phyloP scores from a whole-genome alignment of 2,797 vertebrate species.

The Saxicola maurus region DNA sequence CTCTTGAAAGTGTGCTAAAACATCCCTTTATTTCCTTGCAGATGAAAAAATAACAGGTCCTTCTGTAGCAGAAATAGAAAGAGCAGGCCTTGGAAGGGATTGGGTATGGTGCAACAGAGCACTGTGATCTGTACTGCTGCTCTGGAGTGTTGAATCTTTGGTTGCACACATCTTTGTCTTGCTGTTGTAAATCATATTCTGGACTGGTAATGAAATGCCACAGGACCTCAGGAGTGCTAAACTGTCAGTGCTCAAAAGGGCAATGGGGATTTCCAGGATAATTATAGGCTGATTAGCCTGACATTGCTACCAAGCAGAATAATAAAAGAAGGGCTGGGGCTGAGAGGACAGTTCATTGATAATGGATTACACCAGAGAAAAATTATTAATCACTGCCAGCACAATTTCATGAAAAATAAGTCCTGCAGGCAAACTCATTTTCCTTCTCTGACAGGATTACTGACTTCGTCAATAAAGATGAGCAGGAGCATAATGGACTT shows the following conservation, averaged over 20 bases:
- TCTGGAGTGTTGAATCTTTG: background rate
- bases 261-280: constrained; percentile 34
- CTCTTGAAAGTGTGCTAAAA: background rate
- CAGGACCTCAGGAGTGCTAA: background rate
- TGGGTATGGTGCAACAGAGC: background rate
- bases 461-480: background rate
- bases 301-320: constrained; percentile 24
- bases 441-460: constrained; percentile 19
- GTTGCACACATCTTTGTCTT: background rate
- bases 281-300: constrained; percentile 42
- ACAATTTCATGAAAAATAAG: background rate
- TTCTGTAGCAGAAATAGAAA: background rate
- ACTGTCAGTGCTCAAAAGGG: constrained; percentile 3
- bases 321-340: background rate
- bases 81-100: background rate
- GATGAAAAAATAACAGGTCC: background rate
- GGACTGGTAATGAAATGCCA: background rate
- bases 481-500: background rate
- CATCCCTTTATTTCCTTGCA: background rate
- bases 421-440: constrained; percentile 18
- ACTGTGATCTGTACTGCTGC: background rate
- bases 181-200: background rate
- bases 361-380: constrained; percentile 1
- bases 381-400: constrained; percentile 9
- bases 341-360: background rate